These are phyloP conservation scores for Alosa alosa DNA, from an alignment of 2,113 vertebrate species.

Conservation along the genomic window DNA sequence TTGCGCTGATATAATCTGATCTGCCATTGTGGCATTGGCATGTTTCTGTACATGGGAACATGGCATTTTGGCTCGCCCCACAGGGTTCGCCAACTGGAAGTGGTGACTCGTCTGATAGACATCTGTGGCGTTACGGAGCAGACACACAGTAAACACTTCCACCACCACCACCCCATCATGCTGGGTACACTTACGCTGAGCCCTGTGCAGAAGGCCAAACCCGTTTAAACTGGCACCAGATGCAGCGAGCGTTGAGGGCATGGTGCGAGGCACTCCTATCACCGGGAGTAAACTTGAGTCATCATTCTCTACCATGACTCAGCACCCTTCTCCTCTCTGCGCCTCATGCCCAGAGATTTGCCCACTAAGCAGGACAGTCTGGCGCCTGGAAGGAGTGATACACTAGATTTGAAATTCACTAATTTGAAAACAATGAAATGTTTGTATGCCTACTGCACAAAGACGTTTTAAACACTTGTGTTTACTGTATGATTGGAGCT, in stretches of 20 bases:
- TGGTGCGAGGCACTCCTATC: background rate
- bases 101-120: constrained; percentile 3
- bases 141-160: background rate
- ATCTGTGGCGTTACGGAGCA: background rate
- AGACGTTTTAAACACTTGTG: background rate
- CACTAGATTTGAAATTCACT: background rate
- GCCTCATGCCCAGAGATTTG: background rate
- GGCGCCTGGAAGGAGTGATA: background rate
- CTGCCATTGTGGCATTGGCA: constrained; percentile 31
- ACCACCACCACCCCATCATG: background rate
- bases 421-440: background rate
- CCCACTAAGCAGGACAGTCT: constrained; percentile 16
- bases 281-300: background rate
- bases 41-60: constrained; percentile 37
- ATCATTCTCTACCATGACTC: background rate
- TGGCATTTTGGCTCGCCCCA: constrained; percentile 39
- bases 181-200: background rate
- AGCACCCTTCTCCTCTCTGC: background rate
- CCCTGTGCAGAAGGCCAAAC: background rate
- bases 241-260: background rate
- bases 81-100: background rate
- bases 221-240: constrained; percentile 12
- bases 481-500: background rate
- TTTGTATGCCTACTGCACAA: background rate
- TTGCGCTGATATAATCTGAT: constrained; percentile 43